Evolutionary conservation across 2,113 vertebrate species (phyloP).

Genomic region (Poeciliopsis retropinna): DNA sequence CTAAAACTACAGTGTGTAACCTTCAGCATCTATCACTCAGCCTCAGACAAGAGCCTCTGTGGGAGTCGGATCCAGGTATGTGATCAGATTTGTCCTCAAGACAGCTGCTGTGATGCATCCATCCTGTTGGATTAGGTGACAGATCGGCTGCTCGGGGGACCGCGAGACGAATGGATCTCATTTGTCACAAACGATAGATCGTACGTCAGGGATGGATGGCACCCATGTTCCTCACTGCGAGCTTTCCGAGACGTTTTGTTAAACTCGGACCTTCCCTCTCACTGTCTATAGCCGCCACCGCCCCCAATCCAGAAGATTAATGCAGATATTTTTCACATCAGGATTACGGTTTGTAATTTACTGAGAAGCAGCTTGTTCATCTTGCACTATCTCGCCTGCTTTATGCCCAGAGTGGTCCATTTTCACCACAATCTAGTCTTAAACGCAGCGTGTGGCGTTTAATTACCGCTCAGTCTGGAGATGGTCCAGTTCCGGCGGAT

Average conservation of each 20-base stretch:
- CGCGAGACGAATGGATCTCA: conserved; percentile 73
- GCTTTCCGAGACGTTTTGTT: conserved; percentile 67
- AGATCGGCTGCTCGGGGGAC: conserved; percentile 66
- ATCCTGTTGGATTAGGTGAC: conserved; percentile 72
- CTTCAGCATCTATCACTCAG: conserved; percentile 65
- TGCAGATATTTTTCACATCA: conserved; percentile 24
- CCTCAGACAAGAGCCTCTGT: conserved; percentile 53
- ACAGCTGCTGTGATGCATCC: conserved; percentile 71
- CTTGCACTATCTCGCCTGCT: conserved; percentile 5
- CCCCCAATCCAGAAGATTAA: conserved; percentile 29
- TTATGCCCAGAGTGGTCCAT: neutral
- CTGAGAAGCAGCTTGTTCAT: conserved; percentile 14
- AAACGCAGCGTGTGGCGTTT: conserved; percentile 3
- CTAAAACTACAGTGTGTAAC: conserved; percentile 42
- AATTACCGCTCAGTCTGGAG: conserved; percentile 89
- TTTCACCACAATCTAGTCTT: neutral
- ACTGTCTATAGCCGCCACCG: conserved; percentile 47
- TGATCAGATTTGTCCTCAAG: conserved; percentile 74
- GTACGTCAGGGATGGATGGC: conserved; percentile 63
- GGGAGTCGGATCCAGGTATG: conserved; percentile 66
- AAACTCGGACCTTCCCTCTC: conserved; percentile 54
- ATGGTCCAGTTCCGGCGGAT: conserved; percentile 97
- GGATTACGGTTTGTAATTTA: conserved; percentile 37
- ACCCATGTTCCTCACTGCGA: conserved; percentile 57
- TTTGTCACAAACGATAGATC: conserved; percentile 73